Conservation (phyloP, 2,888 invertebrate genomes). For the Pecten maximus region DNA sequence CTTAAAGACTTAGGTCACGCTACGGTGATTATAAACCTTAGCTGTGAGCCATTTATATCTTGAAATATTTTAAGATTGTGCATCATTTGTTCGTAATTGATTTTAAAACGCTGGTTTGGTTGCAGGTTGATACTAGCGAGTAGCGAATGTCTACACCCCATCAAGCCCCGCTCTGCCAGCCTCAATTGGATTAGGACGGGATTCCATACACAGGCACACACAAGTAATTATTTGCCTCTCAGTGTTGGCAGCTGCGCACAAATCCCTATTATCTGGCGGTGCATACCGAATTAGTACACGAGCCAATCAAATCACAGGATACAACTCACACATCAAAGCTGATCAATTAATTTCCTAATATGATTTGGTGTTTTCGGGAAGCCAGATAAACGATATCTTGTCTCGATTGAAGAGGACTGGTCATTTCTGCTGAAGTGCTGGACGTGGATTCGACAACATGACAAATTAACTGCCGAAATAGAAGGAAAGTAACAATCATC, state of each 20-base stretch:
- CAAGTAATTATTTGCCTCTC: conserved; percentile 35
- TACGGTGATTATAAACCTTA: background rate
- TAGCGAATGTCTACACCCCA: conserved; percentile 31
- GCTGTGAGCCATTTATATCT: background rate
- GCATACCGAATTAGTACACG: conserved; percentile 60
- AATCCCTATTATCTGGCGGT: conserved; percentile 22
- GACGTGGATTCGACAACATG: conserved; percentile 21
- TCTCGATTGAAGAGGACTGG: conserved; percentile 27
- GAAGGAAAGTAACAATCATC: conserved; percentile 23
- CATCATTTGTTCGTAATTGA: conserved; percentile 39
- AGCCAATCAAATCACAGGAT: conserved; percentile 53
- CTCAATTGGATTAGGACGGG: conserved; percentile 39
- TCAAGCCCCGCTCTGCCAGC: background rate
- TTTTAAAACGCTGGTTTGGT: conserved; percentile 42
- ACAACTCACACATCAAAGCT: conserved; percentile 55
- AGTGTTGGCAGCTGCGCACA: conserved; percentile 41
- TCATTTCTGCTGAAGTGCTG: conserved; percentile 22
- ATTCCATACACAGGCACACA: conserved; percentile 30
- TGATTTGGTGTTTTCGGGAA: conserved; percentile 58
- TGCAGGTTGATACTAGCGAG: conserved; percentile 12
- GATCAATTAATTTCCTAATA: conserved; percentile 75
- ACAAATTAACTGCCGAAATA: conserved; percentile 35
- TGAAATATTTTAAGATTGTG: background rate
- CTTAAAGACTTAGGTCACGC: background rate
- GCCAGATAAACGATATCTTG: conserved; percentile 36